Base-by-base conservation (phyloP, 2,888 invertebrate species). In the Prenolepis imparis region DNA sequence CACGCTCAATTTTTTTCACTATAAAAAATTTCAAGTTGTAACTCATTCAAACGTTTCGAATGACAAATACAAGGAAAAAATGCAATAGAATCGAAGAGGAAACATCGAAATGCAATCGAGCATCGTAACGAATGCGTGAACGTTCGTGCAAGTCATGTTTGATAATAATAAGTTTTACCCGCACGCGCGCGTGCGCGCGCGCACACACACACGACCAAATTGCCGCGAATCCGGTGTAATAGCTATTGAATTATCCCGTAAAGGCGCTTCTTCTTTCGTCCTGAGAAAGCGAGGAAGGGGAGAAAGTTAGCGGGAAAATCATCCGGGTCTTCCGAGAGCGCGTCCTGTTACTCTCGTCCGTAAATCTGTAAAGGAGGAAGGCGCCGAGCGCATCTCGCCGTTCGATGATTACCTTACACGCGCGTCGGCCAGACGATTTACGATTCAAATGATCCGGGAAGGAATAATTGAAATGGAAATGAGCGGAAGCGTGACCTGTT, bases 231-330 rank as follows among this genome's bases (percentile, higher is more conserved):
- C 24, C 72, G 32, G 36, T 36, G n/a, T 64, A 70, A 74, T 48
- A 75, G 52, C 63, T 78, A 85, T 83, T 72, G 86, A 86, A 86
- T 64, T 82, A 61, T 32, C 72, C 41, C 48, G 21, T 36, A 28
- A 32, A 39, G 72, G 66, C 72, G 66, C 57, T 85, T 86, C 57
- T 85, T 86, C 86, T 83, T 80, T 61, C 80, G 86, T 85, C 84
- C 87, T 81, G 87, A 80, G 90, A 90, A 91, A 90, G 88, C 87
- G 70, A 85, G 78, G 87, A 88, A 90, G 90, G 88, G 89, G 90
- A 90, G 91, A 91, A 91, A 91, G 91, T 89, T 87, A 59, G n/a
- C 75, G 67, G 84, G 82, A 85, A 87, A 88, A 87, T 88, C 70
- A 80, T 86, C 41, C 74, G 24, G 24, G 77, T 63, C 78, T 89